Evolutionary conservation across 1,140 invertebrate species (phyloP).

Genomic region (Lanistes nyassanus): DNA sequence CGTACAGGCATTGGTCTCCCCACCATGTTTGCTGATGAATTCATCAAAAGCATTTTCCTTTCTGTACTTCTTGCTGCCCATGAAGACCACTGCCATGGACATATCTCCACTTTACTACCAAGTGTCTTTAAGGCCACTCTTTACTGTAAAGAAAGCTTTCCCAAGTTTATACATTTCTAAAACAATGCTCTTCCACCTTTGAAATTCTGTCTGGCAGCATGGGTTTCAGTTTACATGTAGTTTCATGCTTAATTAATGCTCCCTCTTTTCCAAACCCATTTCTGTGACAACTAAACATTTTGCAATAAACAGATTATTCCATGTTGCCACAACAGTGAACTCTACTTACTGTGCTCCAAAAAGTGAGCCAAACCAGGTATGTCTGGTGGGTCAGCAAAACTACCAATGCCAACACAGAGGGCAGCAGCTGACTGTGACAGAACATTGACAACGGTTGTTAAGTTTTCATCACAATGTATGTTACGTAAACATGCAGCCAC

Average conservation of each 20-base stretch:
- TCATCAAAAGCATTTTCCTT: constrained; percentile 87
- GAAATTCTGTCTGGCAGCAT: no score
- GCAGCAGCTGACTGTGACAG: constrained; percentile 64
- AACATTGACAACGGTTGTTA: no score
- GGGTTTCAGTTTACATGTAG: background rate
- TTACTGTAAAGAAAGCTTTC: background rate
- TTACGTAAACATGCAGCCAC: no score
- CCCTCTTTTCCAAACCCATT: background rate
- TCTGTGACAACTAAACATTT: background rate
- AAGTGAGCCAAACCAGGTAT: constrained; percentile 66
- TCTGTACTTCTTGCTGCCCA: constrained; percentile 77
- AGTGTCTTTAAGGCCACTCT: no score
- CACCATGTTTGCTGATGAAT: constrained; percentile 81
- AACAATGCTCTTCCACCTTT: background rate
- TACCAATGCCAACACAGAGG: constrained; percentile 62
- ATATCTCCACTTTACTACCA: background rate
- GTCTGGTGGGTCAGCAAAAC: constrained; percentile 61
- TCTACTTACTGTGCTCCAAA: constrained; percentile 66
- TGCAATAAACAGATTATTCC: background rate
- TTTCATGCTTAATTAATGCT: background rate
- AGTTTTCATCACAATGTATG: no score
- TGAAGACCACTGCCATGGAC: constrained; percentile 65
- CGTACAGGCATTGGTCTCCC: constrained; percentile 84
- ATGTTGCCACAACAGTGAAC: no score
- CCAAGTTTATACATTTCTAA: background rate